Base-by-base conservation (phyloP, 92 coral and sea anemone genomes). In the Pocillopora meandrina region DNA sequence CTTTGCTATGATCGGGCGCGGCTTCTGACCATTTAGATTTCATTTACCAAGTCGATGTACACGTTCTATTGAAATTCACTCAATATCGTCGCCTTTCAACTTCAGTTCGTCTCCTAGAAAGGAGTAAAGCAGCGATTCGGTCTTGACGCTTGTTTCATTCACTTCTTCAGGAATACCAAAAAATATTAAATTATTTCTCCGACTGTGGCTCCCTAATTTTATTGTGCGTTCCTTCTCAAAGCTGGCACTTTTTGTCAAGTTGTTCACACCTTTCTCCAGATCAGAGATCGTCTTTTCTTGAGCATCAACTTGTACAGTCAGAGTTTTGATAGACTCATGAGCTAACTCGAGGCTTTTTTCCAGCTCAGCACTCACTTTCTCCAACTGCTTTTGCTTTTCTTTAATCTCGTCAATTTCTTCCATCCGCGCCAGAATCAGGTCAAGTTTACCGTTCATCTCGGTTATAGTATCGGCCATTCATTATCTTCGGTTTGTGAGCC, bases 341-440 rank as follows among this genome's bases (percentile, higher is more conserved):
- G 88, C 82, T n/a, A 84, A 84, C 26, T 26, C 26, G 26, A 26
- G 26, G 26, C 26, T 26, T 26, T 26, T 26, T 26, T 26, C 26
- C 26, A 85, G 35, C 4, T 68, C 70, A 10, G 23, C 15, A 42
- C 77, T 68, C 13, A 47, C 82, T 58, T 85, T 68, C 33, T 76
- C 88, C 33, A 85, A 26, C 12, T 16, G 0, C 7, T 36, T 5
- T 36, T 85, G 88, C 31, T 66, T 64, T 57, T 67, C 82, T 67
- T 77, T 84, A 6, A 84, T 26, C 68, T 76, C 82, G 17, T 84
- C 77, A 10, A 85, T 67, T 56, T 85, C 88, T 36, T 76, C 16
- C 10, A 76, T 85, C 26, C 76, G 26, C 18, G 73, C 83, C 0
- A 76, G 47, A 31, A 72, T 78, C 10, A 67, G 59, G 75, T 76